phyloP scores from a whole-genome alignment of 2,113 vertebrate genomes.

The Nettapus auritus region DNA sequence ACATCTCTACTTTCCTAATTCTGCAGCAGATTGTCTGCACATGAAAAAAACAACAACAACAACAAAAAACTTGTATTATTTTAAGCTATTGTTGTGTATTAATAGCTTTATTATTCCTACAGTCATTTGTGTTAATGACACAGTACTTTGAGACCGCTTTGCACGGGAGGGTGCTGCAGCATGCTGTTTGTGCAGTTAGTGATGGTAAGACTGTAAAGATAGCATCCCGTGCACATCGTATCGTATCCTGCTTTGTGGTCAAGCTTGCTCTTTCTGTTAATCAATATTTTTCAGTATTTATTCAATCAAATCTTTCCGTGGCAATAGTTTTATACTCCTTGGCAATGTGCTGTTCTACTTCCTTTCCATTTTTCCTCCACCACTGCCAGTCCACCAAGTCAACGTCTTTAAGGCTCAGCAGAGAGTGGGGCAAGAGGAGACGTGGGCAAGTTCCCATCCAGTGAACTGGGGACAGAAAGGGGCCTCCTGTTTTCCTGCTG shows the following conservation, averaged over 20 bases:
- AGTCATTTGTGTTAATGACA: background rate
- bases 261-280: background rate
- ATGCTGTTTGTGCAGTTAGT: background rate
- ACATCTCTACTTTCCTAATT: background rate
- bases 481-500: background rate
- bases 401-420: background rate
- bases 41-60: no score
- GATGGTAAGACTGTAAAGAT: background rate
- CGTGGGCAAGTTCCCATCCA: background rate
- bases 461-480: background rate
- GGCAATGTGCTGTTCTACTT: background rate
- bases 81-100: background rate
- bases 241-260: background rate
- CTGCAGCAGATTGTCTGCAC: background rate
- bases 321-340: background rate
- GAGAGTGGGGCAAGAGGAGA: background rate
- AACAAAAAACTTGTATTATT: background rate
- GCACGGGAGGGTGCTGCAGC: background rate
- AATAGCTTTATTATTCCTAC: background rate
- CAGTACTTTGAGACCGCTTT: background rate
- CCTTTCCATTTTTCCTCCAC: background rate
- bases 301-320: background rate
- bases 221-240: background rate
- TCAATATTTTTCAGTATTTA: no score
- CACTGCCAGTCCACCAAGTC: background rate